These are phyloP conservation scores for Neotoxoptera formosana DNA, from an alignment of 1,140 invertebrate genomes.

Conservation along the genomic window DNA sequence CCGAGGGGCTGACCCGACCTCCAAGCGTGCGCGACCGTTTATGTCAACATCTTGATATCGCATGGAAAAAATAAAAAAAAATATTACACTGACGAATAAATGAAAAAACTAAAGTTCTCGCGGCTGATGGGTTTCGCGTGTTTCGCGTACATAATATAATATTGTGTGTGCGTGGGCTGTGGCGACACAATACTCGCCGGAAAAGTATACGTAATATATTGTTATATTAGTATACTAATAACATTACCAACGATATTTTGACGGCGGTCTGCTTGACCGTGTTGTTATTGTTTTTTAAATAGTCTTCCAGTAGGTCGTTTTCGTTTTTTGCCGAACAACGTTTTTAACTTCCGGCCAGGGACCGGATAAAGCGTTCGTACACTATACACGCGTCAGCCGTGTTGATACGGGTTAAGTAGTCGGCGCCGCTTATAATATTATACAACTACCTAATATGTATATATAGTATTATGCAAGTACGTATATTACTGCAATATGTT, in stretches of 20 bases:
- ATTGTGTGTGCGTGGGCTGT: not conserved
- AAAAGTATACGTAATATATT: no score
- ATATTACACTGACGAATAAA: not conserved
- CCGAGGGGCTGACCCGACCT: conserved; percentile 32
- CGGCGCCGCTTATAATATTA: no score
- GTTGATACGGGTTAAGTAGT: not conserved
- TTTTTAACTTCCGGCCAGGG: not conserved
- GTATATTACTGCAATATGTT: not conserved
- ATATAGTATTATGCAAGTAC: no score
- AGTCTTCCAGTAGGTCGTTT: not conserved
- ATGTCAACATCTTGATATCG: conserved; percentile 31
- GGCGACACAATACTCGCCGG: not conserved
- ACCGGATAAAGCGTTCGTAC: not conserved
- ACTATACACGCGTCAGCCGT: not conserved
- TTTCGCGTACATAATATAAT: not conserved
- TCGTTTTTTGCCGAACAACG: not conserved
- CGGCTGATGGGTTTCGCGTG: not conserved
- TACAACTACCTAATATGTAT: no score
- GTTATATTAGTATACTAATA: no score
- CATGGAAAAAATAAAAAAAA: not conserved
- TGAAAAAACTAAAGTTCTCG: not conserved
- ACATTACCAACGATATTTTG: not conserved
- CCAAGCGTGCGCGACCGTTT: not conserved
- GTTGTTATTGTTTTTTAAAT: not conserved
- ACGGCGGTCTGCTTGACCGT: not conserved